Conservation (phyloP, 2,113 vertebrate genomes). For the Mungos mungo region DNA sequence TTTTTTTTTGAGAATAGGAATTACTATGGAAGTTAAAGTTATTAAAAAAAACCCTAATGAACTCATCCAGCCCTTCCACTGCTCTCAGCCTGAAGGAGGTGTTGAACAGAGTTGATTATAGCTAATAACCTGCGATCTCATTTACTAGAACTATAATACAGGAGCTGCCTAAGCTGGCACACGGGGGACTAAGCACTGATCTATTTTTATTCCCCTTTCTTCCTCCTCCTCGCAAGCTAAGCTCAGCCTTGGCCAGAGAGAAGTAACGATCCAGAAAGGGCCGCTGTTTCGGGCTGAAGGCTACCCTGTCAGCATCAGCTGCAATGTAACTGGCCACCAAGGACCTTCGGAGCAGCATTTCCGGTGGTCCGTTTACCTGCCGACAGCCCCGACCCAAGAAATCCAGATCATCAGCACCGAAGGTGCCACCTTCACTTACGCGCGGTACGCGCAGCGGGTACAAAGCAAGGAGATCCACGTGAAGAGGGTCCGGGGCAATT, state of each 20-base stretch:
- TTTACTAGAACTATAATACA: constrained; percentile 55
- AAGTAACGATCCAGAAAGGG: constrained; percentile 85
- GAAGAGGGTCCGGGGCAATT: constrained; percentile 74
- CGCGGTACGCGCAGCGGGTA: constrained; percentile 55
- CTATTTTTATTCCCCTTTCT: constrained; percentile 71
- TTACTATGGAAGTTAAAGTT: neutral
- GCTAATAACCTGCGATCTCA: constrained; percentile 61
- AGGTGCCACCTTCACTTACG: constrained; percentile 63
- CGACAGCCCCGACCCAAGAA: accelerated
- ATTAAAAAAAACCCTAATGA: neutral
- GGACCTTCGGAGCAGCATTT: constrained; percentile 79
- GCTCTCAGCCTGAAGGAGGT: constrained; percentile 9
- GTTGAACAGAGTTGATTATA: constrained; percentile 31
- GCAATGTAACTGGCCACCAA: constrained; percentile 87
- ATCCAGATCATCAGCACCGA: constrained; percentile 85
- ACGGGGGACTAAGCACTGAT: constrained; percentile 37
- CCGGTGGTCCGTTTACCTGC: constrained; percentile 81
- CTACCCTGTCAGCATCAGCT: constrained; percentile 86
- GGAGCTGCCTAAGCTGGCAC: neutral
- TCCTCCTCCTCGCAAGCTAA: constrained; percentile 74
- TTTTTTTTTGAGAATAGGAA: neutral
- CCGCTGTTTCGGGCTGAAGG: constrained; percentile 87
- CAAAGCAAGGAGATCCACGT: constrained; percentile 69
- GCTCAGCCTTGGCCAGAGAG: constrained; percentile 75
- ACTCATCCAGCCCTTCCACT: neutral